These are phyloP conservation scores for Equus przewalskii DNA, from an alignment of 2,113 vertebrate genomes.

Conservation along the genomic window DNA sequence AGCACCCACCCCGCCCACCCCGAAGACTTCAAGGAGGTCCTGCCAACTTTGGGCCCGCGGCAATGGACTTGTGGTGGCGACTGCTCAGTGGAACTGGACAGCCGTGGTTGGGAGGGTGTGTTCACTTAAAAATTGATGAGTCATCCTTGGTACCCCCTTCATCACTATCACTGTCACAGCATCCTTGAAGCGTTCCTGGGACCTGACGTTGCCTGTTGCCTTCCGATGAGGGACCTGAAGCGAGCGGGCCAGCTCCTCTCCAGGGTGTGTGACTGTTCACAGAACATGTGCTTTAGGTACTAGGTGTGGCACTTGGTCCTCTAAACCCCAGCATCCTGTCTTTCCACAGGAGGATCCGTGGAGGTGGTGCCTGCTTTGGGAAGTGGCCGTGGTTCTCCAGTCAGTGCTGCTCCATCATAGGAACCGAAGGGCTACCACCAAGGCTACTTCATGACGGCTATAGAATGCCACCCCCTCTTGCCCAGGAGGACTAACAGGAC, in stretches of 20 bases:
- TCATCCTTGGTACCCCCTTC: background rate
- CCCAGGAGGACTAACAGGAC: background rate
- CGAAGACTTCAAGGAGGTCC: background rate
- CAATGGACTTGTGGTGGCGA: background rate
- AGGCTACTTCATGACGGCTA: accelerated
- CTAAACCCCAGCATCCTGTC: background rate
- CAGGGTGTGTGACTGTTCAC: background rate
- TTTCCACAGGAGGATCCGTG: background rate
- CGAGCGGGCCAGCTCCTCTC: background rate
- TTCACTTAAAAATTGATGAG: background rate
- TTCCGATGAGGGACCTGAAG: background rate
- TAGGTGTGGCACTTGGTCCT: accelerated
- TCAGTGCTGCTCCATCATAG: accelerated
- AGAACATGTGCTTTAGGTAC: accelerated
- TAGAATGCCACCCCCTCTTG: background rate
- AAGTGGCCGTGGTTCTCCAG: accelerated
- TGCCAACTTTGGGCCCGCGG: background rate
- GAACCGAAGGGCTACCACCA: accelerated
- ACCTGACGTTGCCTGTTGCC: background rate
- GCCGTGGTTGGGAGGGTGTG: background rate
- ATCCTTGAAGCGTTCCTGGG: background rate
- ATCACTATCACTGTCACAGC: background rate
- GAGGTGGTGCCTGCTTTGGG: background rate
- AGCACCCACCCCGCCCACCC: background rate
- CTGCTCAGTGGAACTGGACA: background rate